Evolutionary conservation across 35 echinoderm and acorn worm genomes (phyloP).

Genomic region (Anneissia japonica): DNA sequence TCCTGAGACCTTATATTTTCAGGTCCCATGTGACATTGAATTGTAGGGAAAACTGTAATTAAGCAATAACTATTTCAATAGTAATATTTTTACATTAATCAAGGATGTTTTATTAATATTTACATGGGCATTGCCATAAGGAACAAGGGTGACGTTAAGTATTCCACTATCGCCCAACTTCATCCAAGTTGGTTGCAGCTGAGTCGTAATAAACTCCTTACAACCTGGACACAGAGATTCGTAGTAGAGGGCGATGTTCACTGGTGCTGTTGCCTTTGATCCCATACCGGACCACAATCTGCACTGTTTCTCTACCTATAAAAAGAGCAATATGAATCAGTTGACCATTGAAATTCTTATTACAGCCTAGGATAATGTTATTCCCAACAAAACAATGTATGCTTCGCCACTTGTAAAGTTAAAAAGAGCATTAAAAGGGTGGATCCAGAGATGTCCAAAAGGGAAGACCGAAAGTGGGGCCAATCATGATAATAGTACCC

Average conservation of each 20-base stretch:
- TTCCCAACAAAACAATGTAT: too few relatives aligned
- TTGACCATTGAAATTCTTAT: too few relatives aligned
- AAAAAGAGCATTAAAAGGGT: too few relatives aligned
- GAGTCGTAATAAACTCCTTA: slow-evolving; percentile 40
- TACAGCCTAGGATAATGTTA: too few relatives aligned
- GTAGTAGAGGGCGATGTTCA: slow-evolving; percentile 60
- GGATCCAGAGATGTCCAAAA: too few relatives aligned
- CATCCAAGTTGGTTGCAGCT: slow-evolving; percentile 62
- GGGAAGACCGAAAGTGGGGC: too few relatives aligned
- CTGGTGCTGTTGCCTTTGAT: slow-evolving; percentile 13
- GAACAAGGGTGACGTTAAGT: slow-evolving; percentile 71
- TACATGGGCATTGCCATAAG: slow-evolving; percentile 90
- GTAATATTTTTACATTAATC: neutral
- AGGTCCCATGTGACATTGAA: neutral
- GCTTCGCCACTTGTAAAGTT: too few relatives aligned
- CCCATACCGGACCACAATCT: slow-evolving; percentile 4
- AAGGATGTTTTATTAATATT: neutral
- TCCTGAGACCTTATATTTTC: neutral
- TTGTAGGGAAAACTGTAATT: neutral
- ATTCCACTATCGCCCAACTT: slow-evolving; percentile 36
- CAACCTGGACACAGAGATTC: slow-evolving; percentile 87
- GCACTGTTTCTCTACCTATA: slow-evolving; percentile 84
- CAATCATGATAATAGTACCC: too few relatives aligned
- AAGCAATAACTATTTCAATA: neutral
- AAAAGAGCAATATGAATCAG: too few relatives aligned